Percentiles rank a stretch among this genome's conserved stretches.
These are phyloP conservation scores for Tinamus major DNA, from an alignment of 2,797 vertebrate genomes.

Conservation along the genomic window DNA sequence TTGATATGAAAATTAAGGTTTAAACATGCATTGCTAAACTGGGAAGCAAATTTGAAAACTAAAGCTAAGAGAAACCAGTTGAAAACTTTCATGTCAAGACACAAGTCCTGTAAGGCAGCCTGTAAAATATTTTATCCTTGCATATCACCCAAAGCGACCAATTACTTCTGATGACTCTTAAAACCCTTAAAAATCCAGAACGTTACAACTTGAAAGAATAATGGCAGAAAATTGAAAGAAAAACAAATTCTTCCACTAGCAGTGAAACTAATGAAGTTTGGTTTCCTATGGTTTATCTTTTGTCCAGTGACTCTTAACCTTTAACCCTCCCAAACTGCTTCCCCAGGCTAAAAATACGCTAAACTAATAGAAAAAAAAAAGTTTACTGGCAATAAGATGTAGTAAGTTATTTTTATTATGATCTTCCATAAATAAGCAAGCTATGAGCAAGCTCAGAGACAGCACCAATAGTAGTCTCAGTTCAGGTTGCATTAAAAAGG, in stretches of 20 bases:
- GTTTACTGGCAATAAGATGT: not conserved
- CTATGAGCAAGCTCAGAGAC: not conserved
- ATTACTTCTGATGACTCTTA: not conserved
- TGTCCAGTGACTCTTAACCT: not conserved
- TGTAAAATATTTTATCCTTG: not conserved
- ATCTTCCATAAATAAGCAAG: not conserved
- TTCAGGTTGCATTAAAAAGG: not conserved
- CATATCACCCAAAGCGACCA: not conserved
- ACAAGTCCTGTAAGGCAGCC: not conserved
- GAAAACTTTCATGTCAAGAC: not conserved
- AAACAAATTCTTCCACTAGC: not conserved
- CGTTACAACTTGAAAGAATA: not conserved
- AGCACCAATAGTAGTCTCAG: not conserved
- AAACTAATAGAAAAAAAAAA: not conserved
- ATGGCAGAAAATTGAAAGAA: not conserved
- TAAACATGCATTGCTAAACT: not conserved
- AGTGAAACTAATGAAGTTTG: not conserved
- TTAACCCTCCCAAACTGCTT: not conserved
- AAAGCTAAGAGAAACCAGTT: not conserved
- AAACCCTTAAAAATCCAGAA: not conserved
- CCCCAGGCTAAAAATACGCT: not conserved
- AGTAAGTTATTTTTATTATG: conserved; percentile 24
- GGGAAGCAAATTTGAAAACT: not conserved
- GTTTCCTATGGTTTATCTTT: conserved; percentile 1
- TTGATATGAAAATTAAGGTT: not conserved